Conservation (phyloP, 1,140 invertebrate species). For the Heliconius himera region DNA sequence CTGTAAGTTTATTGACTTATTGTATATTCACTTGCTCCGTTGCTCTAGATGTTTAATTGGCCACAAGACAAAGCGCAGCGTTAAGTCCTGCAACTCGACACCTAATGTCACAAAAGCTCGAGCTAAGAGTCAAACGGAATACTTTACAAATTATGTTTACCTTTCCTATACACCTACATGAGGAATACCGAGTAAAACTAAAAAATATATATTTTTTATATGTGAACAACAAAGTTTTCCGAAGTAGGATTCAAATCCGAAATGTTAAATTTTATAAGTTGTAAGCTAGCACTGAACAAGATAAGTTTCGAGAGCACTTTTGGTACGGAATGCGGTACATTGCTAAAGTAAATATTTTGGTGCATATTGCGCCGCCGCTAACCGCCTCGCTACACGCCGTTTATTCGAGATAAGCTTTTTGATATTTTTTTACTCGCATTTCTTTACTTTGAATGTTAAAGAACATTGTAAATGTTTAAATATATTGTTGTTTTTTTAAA, state of each 20-base stretch:
- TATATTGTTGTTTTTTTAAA: neutral
- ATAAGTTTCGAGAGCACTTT: neutral
- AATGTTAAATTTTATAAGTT: neutral
- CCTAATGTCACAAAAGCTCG: too few species aligned
- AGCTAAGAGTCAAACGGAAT: too few species aligned
- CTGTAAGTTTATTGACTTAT: too few species aligned
- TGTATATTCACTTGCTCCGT: too few species aligned
- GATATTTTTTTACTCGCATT: neutral
- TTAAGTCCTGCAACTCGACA: too few species aligned
- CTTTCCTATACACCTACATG: too few species aligned
- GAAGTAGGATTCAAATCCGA: neutral
- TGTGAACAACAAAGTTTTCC: too few species aligned
- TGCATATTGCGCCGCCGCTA: neutral
- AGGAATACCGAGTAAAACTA: too few species aligned
- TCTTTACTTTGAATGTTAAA: neutral
- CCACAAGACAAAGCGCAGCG: too few species aligned
- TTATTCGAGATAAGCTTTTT: neutral
- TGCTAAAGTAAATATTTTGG: constrained; percentile 3
- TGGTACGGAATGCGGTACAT: neutral
- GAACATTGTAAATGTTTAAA: neutral
- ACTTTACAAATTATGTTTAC: too few species aligned
- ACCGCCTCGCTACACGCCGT: neutral
- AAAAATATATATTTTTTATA: too few species aligned
- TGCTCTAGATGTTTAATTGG: too few species aligned
- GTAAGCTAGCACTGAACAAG: neutral